Percentiles rank a stretch among this genome's conserved stretches.
phyloP scores from a whole-genome alignment of 1,140 invertebrate genomes.

The Ruditapes philippinarum region DNA sequence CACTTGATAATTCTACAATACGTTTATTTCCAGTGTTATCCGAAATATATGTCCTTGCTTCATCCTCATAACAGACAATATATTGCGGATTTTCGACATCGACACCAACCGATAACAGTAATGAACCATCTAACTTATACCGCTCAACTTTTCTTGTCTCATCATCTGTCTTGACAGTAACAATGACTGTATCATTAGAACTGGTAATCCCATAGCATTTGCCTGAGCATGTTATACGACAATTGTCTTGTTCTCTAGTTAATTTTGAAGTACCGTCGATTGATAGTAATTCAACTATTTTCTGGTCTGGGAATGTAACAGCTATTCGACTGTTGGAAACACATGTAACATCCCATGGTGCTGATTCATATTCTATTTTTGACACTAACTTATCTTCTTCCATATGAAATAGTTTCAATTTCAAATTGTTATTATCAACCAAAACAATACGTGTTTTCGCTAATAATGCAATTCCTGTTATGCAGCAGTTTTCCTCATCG shows the following conservation, averaged over 20 bases:
- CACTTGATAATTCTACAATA: not conserved
- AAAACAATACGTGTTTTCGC: not conserved
- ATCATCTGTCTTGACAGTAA: not conserved
- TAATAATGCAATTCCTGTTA: not conserved
- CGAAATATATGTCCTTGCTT: not conserved
- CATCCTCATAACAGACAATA: not conserved
- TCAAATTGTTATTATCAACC: not conserved
- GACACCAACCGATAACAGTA: not conserved
- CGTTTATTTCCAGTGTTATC: not conserved
- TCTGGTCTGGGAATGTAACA: not conserved
- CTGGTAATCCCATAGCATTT: not conserved
- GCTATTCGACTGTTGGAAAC: not conserved
- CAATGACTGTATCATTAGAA: not conserved
- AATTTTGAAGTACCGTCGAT: not conserved
- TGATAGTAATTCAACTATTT: not conserved
- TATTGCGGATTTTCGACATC: not conserved
- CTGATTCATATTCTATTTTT: not conserved
- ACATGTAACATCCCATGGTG: not conserved
- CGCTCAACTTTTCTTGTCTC: not conserved
- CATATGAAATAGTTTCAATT: not conserved
- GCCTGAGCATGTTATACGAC: not conserved
- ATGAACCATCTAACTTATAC: not conserved
- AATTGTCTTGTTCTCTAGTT: not conserved
- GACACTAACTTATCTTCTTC: not conserved
- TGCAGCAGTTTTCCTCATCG: not conserved